Percentiles rank a stretch among this genome's conserved stretches.
Conservation (phyloP, 2,888 invertebrate genomes). For the Phragmatobia fuliginosa region DNA sequence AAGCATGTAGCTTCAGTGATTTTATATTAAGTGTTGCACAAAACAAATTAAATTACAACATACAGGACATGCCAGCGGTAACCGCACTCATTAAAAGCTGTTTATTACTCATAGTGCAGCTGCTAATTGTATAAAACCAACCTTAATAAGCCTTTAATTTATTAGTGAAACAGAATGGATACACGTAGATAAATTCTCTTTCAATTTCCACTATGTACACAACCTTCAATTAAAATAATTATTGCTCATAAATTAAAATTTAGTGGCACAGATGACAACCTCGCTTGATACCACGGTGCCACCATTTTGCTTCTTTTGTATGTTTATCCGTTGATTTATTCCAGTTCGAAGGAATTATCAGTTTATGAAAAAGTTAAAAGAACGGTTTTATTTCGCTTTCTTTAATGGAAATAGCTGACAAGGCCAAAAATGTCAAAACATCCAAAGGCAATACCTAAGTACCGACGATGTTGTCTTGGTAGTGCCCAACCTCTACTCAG, state of each 20-base stretch:
- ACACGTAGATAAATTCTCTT: background rate
- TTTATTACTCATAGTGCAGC: background rate
- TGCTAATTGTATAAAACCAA: background rate
- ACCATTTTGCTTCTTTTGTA: slow-evolving; percentile 13
- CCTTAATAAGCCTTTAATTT: background rate
- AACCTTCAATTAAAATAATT: slow-evolving; percentile 35
- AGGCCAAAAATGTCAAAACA: too few relatives aligned
- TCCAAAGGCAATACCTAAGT: too few relatives aligned
- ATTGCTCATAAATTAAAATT: slow-evolving; percentile 44
- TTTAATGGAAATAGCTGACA: background rate
- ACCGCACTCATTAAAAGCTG: background rate
- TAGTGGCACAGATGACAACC: slow-evolving; percentile 61
- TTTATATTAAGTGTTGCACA: too few relatives aligned
- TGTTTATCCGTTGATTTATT: background rate
- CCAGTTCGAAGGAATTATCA: background rate
- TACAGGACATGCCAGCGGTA: background rate
- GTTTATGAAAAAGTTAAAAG: background rate
- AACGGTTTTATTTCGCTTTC: background rate
- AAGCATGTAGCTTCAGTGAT: too few relatives aligned
- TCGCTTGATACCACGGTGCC: slow-evolving; percentile 71
- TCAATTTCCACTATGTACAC: slow-evolving; percentile 6
- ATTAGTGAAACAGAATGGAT: background rate
- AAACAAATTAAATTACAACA: too few relatives aligned
- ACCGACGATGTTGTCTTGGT: too few relatives aligned
- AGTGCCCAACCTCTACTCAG: too few relatives aligned